A percentile compares a stretch with the other conserved stretches of the same genome.
Conservation (phyloP, 2,888 invertebrate genomes). For the Xanthia icteritia region DNA sequence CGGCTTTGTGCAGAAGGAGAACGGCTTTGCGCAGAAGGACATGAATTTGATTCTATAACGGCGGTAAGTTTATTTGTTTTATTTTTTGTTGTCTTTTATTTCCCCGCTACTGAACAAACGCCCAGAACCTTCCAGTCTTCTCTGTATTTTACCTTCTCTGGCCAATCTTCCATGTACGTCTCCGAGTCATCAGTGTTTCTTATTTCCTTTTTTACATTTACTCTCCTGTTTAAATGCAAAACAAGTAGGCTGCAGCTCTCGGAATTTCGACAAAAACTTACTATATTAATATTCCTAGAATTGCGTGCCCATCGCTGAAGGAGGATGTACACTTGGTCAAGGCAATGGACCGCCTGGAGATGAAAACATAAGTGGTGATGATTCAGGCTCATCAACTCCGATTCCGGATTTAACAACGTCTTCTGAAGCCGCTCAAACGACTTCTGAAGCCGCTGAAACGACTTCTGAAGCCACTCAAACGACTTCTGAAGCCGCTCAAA, state of each 20-base stretch:
- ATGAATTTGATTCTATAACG: neutral
- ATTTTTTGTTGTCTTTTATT: neutral
- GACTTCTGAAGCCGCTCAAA: neutral
- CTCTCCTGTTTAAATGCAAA: neutral
- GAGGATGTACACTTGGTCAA: constrained; percentile 36
- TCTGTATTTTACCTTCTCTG: neutral
- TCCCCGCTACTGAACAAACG: neutral
- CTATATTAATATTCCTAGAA: constrained; percentile 1
- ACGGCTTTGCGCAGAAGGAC: neutral
- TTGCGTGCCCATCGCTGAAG: constrained; percentile 27
- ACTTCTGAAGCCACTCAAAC: neutral
- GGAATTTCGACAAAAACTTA: neutral
- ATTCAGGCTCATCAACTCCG: neutral
- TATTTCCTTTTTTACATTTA: neutral
- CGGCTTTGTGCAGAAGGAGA: neutral
- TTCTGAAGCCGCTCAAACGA: constrained; percentile 51
- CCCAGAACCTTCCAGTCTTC: neutral
- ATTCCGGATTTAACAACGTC: constrained; percentile 4
- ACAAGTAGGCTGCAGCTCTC: neutral
- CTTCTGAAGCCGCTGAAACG: constrained; percentile 54
- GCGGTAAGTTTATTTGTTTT: no score
- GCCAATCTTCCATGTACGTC: neutral
- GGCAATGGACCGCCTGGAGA: neutral
- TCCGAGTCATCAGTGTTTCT: neutral
- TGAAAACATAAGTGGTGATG: neutral